Base-by-base conservation (phyloP, 2,888 invertebrate species). In the Noctua comes region DNA sequence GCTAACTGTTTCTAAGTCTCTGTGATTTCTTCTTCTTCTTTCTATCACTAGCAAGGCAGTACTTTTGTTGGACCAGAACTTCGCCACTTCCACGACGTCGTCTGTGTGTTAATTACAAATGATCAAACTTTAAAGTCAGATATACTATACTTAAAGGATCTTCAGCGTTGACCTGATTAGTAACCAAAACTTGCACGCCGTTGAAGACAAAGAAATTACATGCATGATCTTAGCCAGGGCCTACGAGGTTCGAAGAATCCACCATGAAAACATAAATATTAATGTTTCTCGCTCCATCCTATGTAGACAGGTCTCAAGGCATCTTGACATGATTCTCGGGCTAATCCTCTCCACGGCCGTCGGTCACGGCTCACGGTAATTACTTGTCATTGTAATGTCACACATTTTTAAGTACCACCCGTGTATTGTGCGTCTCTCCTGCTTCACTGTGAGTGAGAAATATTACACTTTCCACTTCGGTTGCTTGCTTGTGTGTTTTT, bases 271-370 rank as follows among this genome's bases (percentile, higher is more conserved):
- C 65, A 70, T 84, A 43, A 80, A 76, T 85, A 73, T 84, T 69
- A 48, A 84, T 83, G 54, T 66, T 54, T 74, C 46, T 73, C 68
- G 21, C 16, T 59, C 43, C 27, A 31, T 78, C 57, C 77, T 27
- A 64, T 88, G 88, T 89, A 74, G 69, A 83, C 84, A 70, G 48
- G 66, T 73, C 89, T 79, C 75, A 73, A 79, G 79, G 73, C 82
- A 80, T 81, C 86, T 89, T 89, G 89, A 89, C 89, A 89, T 78
- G 87, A 84, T 89, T 89, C 74, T 88, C 79, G 65, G 77, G 82
- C 73, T 89, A 86, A 89, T 89, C 83, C 84, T 57, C 80, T 65
- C 54, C 82, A 86, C 86, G 89, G 87, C 77, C 87, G 87, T 75
- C 82, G 79, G 87, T 87, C 89, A 89, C 80, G 88, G 83, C 77